Evolutionary conservation across 2,797 vertebrate genomes (phyloP).

Genomic region (Monodelphis domestica): DNA sequence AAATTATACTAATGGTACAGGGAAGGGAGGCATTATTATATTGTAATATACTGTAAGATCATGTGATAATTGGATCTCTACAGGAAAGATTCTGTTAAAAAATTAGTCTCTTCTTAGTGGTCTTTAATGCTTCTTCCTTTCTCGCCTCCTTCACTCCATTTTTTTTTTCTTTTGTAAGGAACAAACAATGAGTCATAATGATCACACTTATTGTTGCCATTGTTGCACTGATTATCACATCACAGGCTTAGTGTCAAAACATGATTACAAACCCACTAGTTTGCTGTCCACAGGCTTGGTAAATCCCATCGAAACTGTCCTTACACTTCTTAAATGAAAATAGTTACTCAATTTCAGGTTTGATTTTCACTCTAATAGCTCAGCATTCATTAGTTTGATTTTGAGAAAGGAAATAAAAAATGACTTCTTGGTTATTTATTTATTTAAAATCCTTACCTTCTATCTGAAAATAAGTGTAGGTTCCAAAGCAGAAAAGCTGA

Average conservation of each 20-base stretch:
- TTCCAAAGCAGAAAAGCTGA: too few relatives aligned
- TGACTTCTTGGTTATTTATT: background rate
- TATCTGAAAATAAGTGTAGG: too few relatives aligned
- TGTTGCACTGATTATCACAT: background rate
- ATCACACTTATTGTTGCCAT: background rate
- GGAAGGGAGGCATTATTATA: background rate
- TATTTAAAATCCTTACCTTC: too few relatives aligned
- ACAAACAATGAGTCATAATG: background rate
- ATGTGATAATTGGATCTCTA: background rate
- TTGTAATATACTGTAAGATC: background rate
- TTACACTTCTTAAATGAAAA: constrained; percentile 43
- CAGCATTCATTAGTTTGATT: constrained; percentile 56
- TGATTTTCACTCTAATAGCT: background rate
- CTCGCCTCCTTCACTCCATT: background rate
- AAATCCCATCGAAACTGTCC: constrained; percentile 45
- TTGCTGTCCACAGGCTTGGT: constrained; percentile 44
- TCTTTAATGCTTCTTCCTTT: background rate
- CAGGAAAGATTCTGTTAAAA: background rate
- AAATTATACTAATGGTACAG: background rate
- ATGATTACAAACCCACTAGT: background rate
- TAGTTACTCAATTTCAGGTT: background rate
- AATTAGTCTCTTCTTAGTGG: background rate
- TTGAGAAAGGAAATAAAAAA: constrained; percentile 44
- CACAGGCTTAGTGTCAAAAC: background rate
- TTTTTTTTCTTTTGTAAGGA: background rate